These are phyloP conservation scores for Pristionchus entomophagus DNA, from an alignment of 2,888 invertebrate species.

Conservation along the genomic window DNA sequence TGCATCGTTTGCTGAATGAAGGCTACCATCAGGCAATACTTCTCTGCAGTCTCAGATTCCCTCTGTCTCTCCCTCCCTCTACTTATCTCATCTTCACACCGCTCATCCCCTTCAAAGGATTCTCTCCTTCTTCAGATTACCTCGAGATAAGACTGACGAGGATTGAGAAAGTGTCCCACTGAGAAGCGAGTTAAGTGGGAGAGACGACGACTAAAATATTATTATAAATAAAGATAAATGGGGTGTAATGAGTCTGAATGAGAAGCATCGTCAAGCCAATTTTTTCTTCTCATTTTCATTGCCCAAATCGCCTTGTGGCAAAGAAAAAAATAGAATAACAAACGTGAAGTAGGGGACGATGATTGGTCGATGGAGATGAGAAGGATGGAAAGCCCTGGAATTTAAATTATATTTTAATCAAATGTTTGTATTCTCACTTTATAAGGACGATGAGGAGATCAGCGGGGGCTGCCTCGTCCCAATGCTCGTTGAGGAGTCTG, in stretches of 20 bases:
- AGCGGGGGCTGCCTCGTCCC: slow-evolving; percentile 38
- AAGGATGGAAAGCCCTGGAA: slow-evolving; percentile 27
- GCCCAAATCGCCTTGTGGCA: neutral
- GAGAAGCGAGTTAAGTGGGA: slow-evolving; percentile 40
- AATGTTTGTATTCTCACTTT: neutral
- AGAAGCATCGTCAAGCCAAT: too few relatives aligned
- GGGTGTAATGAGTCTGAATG: too few relatives aligned
- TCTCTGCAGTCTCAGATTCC: too few relatives aligned
- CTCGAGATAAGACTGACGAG: slow-evolving; percentile 33
- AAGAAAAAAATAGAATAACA: neutral
- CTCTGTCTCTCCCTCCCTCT: too few relatives aligned
- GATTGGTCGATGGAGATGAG: slow-evolving; percentile 38
- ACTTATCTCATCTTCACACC: too few relatives aligned
- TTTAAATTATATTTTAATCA: neutral
- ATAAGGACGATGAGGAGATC: slow-evolving; percentile 34
- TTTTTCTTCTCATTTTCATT: too few relatives aligned
- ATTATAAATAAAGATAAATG: too few relatives aligned
- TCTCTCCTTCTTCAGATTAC: neutral
- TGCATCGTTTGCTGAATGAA: too few relatives aligned
- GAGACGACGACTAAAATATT: slow-evolving; percentile 40
- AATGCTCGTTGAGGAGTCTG: slow-evolving; percentile 25
- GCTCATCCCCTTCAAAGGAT: neutral
- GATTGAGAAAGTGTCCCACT: neutral
- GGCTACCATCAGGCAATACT: too few relatives aligned
- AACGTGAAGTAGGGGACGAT: slow-evolving; percentile 39